Evolutionary conservation across 2,888 invertebrate genomes (phyloP).

Genomic region (Andrena fulva): DNA sequence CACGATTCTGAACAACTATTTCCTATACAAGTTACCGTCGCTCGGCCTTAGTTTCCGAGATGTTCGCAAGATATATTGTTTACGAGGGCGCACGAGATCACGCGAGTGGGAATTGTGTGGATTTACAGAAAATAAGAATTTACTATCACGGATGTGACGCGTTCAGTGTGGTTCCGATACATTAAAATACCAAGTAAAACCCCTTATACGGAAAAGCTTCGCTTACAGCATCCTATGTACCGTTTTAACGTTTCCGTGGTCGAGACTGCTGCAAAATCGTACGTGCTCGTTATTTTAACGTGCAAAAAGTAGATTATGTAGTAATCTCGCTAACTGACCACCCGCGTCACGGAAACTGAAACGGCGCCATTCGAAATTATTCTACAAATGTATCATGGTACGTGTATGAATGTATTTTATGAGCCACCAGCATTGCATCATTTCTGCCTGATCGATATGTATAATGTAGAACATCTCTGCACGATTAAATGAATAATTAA

Average conservation of each 20-base stretch:
- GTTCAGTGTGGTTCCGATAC: no score
- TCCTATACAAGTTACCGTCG: no score
- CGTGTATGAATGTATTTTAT: neutral
- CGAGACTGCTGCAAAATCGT: neutral
- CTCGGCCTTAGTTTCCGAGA: no score
- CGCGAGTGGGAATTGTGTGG: no score
- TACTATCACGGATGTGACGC: no score
- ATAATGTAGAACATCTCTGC: conserved; percentile 21
- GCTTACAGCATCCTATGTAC: no score
- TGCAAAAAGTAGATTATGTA: neutral
- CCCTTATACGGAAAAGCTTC: no score
- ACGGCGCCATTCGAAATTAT: neutral
- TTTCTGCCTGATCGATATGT: neutral
- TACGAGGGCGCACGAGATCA: no score
- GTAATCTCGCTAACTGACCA: neutral
- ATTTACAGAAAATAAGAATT: no score
- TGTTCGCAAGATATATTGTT: no score
- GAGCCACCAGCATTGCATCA: conserved; percentile 20
- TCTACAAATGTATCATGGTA: neutral
- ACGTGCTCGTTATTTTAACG: neutral
- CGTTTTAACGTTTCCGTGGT: neutral
- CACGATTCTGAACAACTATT: no score
- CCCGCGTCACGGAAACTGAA: neutral
- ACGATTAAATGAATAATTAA: conserved; percentile 35
- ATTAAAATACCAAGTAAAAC: no score